Percentiles rank a stretch among this genome's conserved stretches.
Evolutionary conservation across 2,888 invertebrate genomes (phyloP).

Genomic region (Troides helena): DNA sequence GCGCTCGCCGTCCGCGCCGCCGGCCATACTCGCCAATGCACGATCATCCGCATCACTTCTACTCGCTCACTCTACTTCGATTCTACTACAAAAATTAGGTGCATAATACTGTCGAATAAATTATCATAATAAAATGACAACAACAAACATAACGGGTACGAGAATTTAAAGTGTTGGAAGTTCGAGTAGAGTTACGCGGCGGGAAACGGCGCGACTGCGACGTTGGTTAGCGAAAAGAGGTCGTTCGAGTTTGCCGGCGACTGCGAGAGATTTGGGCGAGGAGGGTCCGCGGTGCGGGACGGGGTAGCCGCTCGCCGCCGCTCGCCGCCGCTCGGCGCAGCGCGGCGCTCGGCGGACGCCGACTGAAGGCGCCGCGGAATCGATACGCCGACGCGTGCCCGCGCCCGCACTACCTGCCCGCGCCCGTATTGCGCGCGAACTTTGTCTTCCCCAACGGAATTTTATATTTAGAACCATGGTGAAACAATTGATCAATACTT

Average conservation of each 20-base stretch:
- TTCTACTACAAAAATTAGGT: constrained; percentile 6
- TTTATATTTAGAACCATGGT: constrained; percentile 80
- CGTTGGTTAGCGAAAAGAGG: constrained; percentile 78
- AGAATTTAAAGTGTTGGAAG: constrained; percentile 34
- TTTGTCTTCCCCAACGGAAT: constrained; percentile 77
- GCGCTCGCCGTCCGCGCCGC: constrained; percentile 48
- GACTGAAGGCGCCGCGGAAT: constrained; percentile 77
- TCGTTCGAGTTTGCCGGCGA: constrained; percentile 78
- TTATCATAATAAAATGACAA: constrained; percentile 15
- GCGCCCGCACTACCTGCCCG: constrained; percentile 61
- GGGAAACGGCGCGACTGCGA: constrained; percentile 70
- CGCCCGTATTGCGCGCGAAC: constrained; percentile 79
- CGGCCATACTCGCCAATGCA: constrained; percentile 55
- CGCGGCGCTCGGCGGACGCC: constrained; percentile 79
- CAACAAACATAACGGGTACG: constrained; percentile 4
- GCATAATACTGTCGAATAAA: constrained; percentile 2
- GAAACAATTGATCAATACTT: constrained; percentile 79
- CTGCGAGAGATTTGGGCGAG: constrained; percentile 58
- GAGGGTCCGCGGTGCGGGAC: constrained; percentile 43
- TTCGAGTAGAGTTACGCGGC: constrained; percentile 73
- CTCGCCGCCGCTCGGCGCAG: constrained; percentile 77
- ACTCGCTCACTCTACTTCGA: constrained; percentile 35
- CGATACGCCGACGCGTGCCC: constrained; percentile 71
- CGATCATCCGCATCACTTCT: constrained; percentile 53
- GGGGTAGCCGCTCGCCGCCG: constrained; percentile 55